phyloP scores from a whole-genome alignment of 2,797 vertebrate genomes.

The Pseudochirops cupreus region DNA sequence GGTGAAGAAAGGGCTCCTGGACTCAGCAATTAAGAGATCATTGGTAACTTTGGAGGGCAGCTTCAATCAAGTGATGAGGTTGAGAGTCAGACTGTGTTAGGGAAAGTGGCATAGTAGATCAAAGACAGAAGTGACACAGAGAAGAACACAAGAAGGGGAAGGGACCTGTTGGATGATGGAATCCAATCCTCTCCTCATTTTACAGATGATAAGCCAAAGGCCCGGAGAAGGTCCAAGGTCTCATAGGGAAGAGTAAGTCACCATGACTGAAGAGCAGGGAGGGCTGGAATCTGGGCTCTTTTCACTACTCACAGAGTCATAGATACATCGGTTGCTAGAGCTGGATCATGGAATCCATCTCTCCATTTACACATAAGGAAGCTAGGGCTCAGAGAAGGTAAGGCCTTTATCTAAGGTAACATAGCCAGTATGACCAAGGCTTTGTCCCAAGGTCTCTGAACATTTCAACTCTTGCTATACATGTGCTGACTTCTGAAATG shows the following conservation, averaged over 20 bases:
- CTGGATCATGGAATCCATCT: not conserved
- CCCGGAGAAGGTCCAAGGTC: not conserved
- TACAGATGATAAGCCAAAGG: not conserved
- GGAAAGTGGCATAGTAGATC: not conserved
- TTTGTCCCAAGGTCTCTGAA: not conserved
- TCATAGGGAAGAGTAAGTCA: not conserved
- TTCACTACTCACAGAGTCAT: not conserved
- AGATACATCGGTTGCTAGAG: not conserved
- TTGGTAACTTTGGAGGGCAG: not conserved
- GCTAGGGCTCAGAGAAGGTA: not conserved
- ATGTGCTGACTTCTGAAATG: not conserved
- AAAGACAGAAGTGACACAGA: not conserved
- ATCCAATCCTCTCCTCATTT: not conserved
- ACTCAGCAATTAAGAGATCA: not conserved
- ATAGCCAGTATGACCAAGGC: not conserved
- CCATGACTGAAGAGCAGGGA: not conserved
- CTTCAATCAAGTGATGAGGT: not conserved
- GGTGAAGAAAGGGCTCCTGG: not conserved
- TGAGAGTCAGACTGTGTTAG: not conserved
- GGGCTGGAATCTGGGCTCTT: not conserved
- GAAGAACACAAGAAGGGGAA: not conserved
- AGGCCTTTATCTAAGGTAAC: not conserved
- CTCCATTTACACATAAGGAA: not conserved
- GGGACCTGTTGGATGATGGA: not conserved
- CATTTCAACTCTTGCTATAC: not conserved